Evolutionary conservation across 2,797 vertebrate species (phyloP), one percentile per base, ranked within the genome.

Genomic region (Hirundo rustica): DNA sequence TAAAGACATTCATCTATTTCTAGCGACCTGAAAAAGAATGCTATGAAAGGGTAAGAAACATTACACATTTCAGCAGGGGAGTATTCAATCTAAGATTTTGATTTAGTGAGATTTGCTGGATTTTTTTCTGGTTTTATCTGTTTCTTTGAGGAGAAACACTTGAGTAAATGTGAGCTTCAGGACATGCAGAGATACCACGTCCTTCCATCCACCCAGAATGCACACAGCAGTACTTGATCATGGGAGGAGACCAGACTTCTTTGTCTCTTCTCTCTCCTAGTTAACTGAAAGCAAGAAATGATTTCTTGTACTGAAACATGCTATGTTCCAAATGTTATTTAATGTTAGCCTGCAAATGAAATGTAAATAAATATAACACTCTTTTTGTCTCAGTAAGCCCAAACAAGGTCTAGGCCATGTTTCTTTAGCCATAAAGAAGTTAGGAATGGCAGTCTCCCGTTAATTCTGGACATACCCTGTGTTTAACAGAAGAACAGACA

Each of bases 1-100:
- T 36, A 48, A 64, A 91, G 66, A 42, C 64, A 57, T 83, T 91
- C 32, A 87, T 96, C 90, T 96, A 34, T 94, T 96, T 95, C 61
- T 96, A 75, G 82, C 90, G 93, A 94, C 61, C 45, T 92, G 92
- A 87, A 95, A 88, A 93, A 30, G 79, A 77, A 74, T 55, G 9
- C 65, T 42, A n/a, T 34, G 68, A 83, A 44, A 68, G 64, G 32
- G 16, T 62, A 72, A 62, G 57, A 93, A 71, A 30, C 57, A 66
- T 83, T 92, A 22, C 84, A 29, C 4, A 4, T 64, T 80, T 91
- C 73, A 67, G 30, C 55, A 54, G 48, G 78, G n/a, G 36, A 44
- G 51, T 60, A 75, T 85, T 96, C 92, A 38, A 4, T 61, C 55
- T 88, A 47, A 78, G 48, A 40, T 60, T 88, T 70, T 10, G 11